phyloP scores from a whole-genome alignment of 2,113 vertebrate species.

The Pithys albifrons region DNA sequence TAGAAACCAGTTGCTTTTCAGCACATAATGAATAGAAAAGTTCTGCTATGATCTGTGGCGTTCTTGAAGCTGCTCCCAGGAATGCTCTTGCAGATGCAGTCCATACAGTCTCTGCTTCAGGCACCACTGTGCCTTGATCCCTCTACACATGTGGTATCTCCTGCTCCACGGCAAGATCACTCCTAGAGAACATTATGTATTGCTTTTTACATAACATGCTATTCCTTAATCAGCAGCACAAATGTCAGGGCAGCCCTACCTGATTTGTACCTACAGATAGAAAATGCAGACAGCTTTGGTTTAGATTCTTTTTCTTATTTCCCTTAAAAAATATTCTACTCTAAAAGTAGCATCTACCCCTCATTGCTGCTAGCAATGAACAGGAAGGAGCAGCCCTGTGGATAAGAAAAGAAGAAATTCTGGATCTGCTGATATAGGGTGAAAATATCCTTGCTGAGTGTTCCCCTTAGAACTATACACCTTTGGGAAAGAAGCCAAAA shows the following conservation, averaged over 20 bases:
- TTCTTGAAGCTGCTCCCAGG: background rate
- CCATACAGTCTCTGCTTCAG: background rate
- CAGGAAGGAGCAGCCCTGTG: background rate
- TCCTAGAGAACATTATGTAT: background rate
- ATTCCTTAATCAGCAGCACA: background rate
- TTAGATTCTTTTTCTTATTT: background rate
- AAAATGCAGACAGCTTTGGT: background rate
- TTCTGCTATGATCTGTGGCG: background rate
- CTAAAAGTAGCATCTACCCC: background rate
- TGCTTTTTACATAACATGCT: background rate
- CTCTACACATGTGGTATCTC: background rate
- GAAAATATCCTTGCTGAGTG: background rate
- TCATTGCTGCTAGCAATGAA: background rate
- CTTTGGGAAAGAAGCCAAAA: background rate
- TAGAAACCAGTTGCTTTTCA: slow-evolving; percentile 40
- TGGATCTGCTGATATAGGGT: background rate
- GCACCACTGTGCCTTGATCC: background rate
- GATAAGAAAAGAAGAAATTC: background rate
- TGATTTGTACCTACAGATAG: background rate
- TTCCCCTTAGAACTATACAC: background rate
- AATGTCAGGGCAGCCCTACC: background rate
- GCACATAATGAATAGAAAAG: slow-evolving; percentile 11
- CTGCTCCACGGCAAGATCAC: background rate
- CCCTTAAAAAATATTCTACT: background rate
- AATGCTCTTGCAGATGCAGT: background rate